A percentile compares a stretch with the other conserved stretches of the same genome.
Evolutionary conservation across 2,113 vertebrate species (phyloP).

Genomic region (Elephas maximus): DNA sequence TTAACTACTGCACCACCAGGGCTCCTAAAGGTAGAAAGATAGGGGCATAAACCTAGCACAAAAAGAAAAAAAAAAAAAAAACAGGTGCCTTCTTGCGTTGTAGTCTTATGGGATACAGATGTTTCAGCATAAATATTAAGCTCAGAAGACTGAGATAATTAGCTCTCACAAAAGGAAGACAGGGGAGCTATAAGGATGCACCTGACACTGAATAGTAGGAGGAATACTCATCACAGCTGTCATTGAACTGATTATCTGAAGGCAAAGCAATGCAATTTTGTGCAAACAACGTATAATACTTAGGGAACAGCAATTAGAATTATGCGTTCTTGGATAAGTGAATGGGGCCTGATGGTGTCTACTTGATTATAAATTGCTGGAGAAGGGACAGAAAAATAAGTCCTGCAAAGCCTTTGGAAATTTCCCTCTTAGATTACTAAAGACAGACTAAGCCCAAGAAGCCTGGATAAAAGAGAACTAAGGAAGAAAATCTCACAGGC

Average conservation of each 20-base stretch:
- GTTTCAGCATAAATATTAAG: constrained; percentile 87
- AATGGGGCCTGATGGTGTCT: constrained; percentile 89
- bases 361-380: constrained; percentile 82
- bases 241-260: constrained; percentile 86
- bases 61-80: constrained; percentile 81
- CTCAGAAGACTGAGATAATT: constrained; percentile 86
- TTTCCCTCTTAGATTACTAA: constrained; percentile 72
- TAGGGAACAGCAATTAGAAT: constrained; percentile 89
- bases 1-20: no score
- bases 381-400: constrained; percentile 84
- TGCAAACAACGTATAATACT: constrained; percentile 88
- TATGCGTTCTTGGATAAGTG: constrained; percentile 85
- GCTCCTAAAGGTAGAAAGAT: neutral
- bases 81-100: constrained; percentile 83
- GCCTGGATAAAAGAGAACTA: neutral
- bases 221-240: constrained; percentile 87
- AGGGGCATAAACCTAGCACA: constrained; percentile 62
- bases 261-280: constrained; percentile 86
- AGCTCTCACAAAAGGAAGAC: constrained; percentile 81
- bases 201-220: constrained; percentile 87
- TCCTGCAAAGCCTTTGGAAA: constrained; percentile 77
- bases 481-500: neutral
- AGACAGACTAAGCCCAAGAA: constrained; percentile 38
- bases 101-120: constrained; percentile 85
- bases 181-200: constrained; percentile 87